Conservation (phyloP, 2,113 vertebrate genomes). For the Oceanites oceanicus region DNA sequence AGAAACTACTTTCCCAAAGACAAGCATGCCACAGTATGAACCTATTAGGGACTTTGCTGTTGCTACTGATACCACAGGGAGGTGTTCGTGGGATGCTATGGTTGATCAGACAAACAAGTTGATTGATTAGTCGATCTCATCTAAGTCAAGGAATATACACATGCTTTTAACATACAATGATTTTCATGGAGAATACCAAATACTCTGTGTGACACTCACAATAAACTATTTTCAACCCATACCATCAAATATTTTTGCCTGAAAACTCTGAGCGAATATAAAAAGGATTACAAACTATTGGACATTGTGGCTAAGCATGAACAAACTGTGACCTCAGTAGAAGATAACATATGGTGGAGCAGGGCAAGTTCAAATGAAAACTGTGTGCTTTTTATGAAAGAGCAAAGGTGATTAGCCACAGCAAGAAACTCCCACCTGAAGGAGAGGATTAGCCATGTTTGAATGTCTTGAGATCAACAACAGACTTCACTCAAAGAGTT, state of each 20-base stretch:
- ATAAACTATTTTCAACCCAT: background rate
- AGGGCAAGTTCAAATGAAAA: background rate
- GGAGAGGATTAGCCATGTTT: background rate
- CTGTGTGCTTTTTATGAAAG: background rate
- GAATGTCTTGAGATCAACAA: background rate
- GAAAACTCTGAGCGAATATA: background rate
- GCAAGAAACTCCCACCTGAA: background rate
- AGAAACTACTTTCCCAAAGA: background rate
- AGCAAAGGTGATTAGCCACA: background rate
- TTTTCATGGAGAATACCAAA: background rate
- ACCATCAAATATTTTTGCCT: background rate
- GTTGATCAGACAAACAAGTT: background rate
- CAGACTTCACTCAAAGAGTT: background rate
- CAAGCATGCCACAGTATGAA: background rate
- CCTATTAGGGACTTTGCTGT: background rate
- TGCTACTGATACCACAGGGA: background rate
- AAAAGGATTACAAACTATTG: background rate
- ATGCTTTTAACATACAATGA: background rate
- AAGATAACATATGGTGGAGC: background rate
- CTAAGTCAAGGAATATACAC: background rate
- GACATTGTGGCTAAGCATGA: background rate
- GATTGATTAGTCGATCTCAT: background rate
- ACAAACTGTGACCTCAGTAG: background rate
- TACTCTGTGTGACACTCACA: background rate
- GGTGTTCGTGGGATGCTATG: background rate